These are phyloP conservation scores for Myotis daubentonii DNA, from an alignment of 2,797 vertebrate species.

Conservation along the genomic window DNA sequence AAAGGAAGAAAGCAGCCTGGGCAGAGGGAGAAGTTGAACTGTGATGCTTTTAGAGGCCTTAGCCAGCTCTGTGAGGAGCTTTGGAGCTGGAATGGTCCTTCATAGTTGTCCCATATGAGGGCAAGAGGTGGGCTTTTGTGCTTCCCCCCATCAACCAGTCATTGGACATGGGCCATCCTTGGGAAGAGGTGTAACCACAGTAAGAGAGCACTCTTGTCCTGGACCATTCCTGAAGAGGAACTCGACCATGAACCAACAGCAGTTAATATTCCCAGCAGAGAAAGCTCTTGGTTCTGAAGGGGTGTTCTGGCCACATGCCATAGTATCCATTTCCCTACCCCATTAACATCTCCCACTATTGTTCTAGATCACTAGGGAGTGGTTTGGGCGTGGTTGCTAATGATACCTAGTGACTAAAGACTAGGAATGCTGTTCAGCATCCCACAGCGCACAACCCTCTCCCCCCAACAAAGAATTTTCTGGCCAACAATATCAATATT, in stretches of 20 bases:
- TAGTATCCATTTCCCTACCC: neutral
- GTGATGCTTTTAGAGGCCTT: neutral
- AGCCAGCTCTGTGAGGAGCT: neutral
- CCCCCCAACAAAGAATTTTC: neutral
- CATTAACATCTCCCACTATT: neutral
- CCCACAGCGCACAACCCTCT: neutral
- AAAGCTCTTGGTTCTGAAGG: neutral
- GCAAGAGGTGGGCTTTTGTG: neutral
- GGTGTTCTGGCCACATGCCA: neutral
- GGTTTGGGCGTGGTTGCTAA: neutral
- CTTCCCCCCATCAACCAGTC: neutral
- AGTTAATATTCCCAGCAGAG: neutral
- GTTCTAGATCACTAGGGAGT: neutral
- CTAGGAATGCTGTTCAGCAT: neutral
- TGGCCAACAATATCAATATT: neutral
- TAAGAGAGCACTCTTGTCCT: neutral
- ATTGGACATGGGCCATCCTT: neutral
- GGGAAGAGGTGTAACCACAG: neutral
- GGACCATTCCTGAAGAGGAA: neutral
- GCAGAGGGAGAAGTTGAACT: neutral
- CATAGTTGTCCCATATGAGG: neutral
- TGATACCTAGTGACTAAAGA: neutral
- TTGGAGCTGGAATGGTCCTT: constrained; percentile 11
- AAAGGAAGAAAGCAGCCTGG: neutral
- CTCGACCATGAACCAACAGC: neutral